phyloP scores from a whole-genome alignment of 2,888 invertebrate species.

The Sisyra terminalis region DNA sequence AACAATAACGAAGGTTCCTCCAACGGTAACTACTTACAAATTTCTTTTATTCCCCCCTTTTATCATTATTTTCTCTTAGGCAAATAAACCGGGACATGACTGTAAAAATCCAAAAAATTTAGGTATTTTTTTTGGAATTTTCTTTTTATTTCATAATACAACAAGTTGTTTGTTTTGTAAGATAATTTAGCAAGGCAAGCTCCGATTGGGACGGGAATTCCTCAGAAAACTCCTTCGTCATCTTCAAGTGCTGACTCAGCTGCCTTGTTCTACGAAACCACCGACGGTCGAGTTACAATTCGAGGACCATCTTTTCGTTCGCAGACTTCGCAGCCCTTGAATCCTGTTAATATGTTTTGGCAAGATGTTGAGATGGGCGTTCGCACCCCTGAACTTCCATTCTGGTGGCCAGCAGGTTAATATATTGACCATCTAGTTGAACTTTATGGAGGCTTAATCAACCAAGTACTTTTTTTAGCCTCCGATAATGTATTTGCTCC shows the following conservation, averaged over 20 bases:
- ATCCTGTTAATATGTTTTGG: conserved; percentile 1
- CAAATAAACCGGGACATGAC: no score
- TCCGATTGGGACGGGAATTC: conserved; percentile 2
- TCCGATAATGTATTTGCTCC: conserved; percentile 60
- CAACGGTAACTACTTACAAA: neutral
- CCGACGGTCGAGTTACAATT: conserved; percentile 1
- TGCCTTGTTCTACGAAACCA: neutral
- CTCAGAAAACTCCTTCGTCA: neutral
- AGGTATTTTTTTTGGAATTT: no score
- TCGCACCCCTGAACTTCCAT: neutral
- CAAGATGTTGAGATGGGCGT: conserved; percentile 3
- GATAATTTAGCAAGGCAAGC: neutral
- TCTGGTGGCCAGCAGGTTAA: conserved; percentile 4
- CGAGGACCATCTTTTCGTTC: conserved; percentile 1
- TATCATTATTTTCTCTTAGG: no score
- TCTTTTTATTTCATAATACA: no score
- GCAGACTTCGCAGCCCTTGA: neutral
- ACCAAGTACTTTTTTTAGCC: conserved; percentile 9
- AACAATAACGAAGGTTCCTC: conserved; percentile 3
- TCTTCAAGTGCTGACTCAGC: no score
- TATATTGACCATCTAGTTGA: neutral
- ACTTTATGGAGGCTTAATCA: neutral
- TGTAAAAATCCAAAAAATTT: no score
- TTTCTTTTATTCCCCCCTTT: no score
- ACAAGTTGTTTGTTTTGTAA: no score